A percentile compares a stretch with the other conserved stretches of the same genome.
Conservation (phyloP, 2,113 vertebrate genomes). For the Engystomops pustulosus region DNA sequence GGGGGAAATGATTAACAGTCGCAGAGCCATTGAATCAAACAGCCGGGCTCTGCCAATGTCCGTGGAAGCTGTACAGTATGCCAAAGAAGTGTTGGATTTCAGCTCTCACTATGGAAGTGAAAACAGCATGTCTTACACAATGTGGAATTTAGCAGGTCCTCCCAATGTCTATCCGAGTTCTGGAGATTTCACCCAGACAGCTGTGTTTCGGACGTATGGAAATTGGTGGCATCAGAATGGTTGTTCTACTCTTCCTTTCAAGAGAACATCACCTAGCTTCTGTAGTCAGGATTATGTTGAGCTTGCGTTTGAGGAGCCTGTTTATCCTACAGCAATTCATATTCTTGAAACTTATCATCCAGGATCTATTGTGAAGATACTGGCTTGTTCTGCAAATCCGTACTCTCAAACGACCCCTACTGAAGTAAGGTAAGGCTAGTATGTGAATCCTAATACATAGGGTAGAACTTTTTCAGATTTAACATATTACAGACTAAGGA, state of each 20-base stretch:
- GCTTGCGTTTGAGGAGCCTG: slow-evolving; percentile 92
- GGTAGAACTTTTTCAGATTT: too few species aligned
- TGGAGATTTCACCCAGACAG: slow-evolving; percentile 97
- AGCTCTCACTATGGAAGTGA: slow-evolving; percentile 98
- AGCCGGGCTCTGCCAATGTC: slow-evolving; percentile 85
- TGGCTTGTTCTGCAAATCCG: slow-evolving; percentile 96
- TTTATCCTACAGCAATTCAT: slow-evolving; percentile 93
- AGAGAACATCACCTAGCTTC: slow-evolving; percentile 83
- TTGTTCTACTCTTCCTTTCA: slow-evolving; percentile 82
- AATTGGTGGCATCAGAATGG: slow-evolving; percentile 93
- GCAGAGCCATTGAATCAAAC: slow-evolving; percentile 87
- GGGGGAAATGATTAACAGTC: slow-evolving; percentile 90
- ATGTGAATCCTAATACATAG: too few species aligned
- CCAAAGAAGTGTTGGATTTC: slow-evolving; percentile 97
- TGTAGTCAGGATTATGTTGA: slow-evolving; percentile 95
- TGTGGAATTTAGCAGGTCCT: slow-evolving; percentile 95
- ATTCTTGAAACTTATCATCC: slow-evolving; percentile 97
- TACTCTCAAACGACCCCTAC: slow-evolving; percentile 88
- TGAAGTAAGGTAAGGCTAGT: slow-evolving; percentile 88
- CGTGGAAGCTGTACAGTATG: slow-evolving; percentile 91
- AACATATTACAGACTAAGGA: too few species aligned
- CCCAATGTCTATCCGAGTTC: slow-evolving; percentile 97
- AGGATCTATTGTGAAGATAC: slow-evolving; percentile 91
- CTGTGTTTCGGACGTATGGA: slow-evolving; percentile 93
- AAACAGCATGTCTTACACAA: slow-evolving; percentile 98